Base-by-base conservation (phyloP, 2,113 vertebrate genomes). In the Paraplagusia blochii region DNA sequence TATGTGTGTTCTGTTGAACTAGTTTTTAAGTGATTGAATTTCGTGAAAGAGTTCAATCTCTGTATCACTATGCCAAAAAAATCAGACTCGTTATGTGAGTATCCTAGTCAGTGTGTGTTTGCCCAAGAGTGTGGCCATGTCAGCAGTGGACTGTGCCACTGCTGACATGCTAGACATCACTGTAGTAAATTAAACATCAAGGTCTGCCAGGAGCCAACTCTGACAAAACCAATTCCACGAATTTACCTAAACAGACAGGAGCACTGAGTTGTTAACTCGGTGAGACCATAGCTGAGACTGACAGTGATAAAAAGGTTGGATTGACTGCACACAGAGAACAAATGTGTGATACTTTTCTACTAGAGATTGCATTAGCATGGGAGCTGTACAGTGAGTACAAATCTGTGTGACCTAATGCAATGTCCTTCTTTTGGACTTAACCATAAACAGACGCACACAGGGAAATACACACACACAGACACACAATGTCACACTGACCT, bases 401-500 rank as follows among this genome's bases (percentile, higher is more conserved):
- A 47, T 9, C 29, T 4, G 3, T 29, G 22, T 29, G 22, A 29
- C 22, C 22, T 29, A 39, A 54, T 18, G 29, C 53, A 68, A 18
- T 18, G 34, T 7, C 35, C 52, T 10, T 66, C n/a, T 47, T 42
- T 67, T 35, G 36, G 18, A 16, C 11, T 13, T 13, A 9, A 7
- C 9, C 29, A 19, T 39, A 9, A 14, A 58, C 45, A 17, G 17
- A 33, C 38, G n/a, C n/a, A n/a, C n/a, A n/a, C n/a, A n/a, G n/a
- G n/a, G n/a, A n/a, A n/a, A n/a, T 34, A 17, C 44, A 43, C 50
- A 50, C 54, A 58, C 19, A 48, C 19, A 53, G 46, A 53, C 42
- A 52, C 39, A 52, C 18, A 40, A 2, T 17, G 42, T 35, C 29
- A 11, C 44, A 91, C 94, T 91, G 76, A 98, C 96, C 79, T 92